These are phyloP conservation scores for Myxocyprinus asiaticus DNA, from an alignment of 2,113 vertebrate species.

Conservation along the genomic window DNA sequence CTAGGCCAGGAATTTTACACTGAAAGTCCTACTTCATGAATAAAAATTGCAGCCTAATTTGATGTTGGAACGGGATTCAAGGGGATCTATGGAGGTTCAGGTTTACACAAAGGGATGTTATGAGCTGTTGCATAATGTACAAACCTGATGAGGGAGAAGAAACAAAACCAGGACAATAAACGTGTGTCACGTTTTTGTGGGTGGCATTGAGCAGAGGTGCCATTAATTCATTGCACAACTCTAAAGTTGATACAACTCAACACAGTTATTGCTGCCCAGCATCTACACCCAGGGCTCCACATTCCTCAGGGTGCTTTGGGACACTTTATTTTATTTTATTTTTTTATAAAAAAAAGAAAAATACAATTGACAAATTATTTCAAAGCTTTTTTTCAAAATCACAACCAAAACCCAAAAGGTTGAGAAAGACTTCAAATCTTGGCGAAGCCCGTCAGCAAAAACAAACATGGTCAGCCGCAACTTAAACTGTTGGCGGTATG, in stretches of 20 bases:
- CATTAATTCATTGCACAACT: conserved; percentile 4
- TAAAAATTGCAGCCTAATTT: conserved; percentile 13
- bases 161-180: background rate
- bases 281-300: background rate
- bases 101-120: background rate
- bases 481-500: conserved; percentile 7
- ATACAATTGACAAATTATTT: background rate
- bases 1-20: conserved; percentile 7
- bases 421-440: conserved; percentile 7
- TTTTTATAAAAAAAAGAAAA: conserved; percentile 6
- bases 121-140: background rate
- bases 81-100: conserved; percentile 4
- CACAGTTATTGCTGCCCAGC: conserved; percentile 19
- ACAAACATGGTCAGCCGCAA: background rate
- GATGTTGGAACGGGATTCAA: conserved; percentile 7
- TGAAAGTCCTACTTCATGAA: conserved; percentile 9
- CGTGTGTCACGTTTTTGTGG: background rate
- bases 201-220: conserved; percentile 9
- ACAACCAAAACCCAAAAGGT: conserved; percentile 13
- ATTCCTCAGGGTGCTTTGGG: background rate
- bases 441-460: conserved; percentile 11
- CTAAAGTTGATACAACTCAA: background rate
- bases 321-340: background rate
- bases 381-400: conserved; percentile 30
- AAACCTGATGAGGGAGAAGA: background rate